phyloP scores from a whole-genome alignment of 2,888 invertebrate species.

The Trachelus tabidus region DNA sequence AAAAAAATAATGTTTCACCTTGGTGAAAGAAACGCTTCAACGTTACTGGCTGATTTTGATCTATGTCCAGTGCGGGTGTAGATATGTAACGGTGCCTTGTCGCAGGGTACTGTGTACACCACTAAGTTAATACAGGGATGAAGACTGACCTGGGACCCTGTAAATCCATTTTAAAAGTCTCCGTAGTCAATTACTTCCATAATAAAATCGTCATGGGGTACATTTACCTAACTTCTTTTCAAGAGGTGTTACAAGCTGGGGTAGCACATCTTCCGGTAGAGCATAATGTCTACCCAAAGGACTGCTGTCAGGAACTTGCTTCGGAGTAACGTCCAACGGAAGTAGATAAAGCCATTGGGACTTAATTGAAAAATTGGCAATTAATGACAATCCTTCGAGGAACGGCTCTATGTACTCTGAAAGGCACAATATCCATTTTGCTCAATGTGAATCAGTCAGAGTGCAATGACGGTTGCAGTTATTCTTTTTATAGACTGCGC shows the following conservation, averaged over 20 bases:
- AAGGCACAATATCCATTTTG: constrained; percentile 25
- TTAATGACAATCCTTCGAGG: constrained; percentile 74
- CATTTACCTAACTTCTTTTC: constrained; percentile 79
- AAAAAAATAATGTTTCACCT: constrained; percentile 48
- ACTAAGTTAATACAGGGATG: constrained; percentile 87
- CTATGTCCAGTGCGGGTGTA: constrained; percentile 66
- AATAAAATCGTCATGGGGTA: background rate
- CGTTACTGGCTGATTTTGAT: constrained; percentile 52
- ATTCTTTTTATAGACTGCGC: background rate
- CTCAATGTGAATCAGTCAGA: background rate
- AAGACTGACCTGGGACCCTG: constrained; percentile 83
- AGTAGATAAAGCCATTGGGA: constrained; percentile 90
- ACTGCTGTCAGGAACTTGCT: constrained; percentile 69
- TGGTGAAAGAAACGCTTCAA: constrained; percentile 83
- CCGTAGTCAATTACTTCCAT: background rate
- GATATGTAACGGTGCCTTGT: constrained; percentile 79
- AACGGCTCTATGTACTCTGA: constrained; percentile 84
- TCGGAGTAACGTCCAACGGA: constrained; percentile 80
- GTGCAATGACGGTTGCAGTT: background rate
- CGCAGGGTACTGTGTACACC: constrained; percentile 83
- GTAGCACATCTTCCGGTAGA: constrained; percentile 77
- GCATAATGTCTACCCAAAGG: constrained; percentile 72
- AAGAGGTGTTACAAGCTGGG: constrained; percentile 85
- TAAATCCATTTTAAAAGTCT: background rate
- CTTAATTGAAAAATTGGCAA: constrained; percentile 84